Conservation (phyloP, 2,888 invertebrate genomes). For the Pseudolycoriella hygida region DNA sequence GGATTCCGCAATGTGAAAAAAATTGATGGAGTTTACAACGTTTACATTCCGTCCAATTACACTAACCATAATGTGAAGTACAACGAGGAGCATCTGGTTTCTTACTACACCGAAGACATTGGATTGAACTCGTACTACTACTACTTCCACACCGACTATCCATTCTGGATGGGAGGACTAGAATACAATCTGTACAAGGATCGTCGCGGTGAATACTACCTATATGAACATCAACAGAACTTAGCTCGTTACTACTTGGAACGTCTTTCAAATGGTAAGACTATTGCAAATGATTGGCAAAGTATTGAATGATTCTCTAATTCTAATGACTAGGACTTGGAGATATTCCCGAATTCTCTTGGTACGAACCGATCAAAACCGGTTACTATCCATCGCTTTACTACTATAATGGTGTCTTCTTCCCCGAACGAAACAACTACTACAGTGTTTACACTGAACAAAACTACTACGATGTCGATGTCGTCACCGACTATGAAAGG, state of each 20-base stretch:
- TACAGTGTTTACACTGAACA: conserved; percentile 18
- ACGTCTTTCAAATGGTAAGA: conserved; percentile 41
- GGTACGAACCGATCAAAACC: conserved; percentile 30
- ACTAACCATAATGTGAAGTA: conserved; percentile 39
- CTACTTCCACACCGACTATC: conserved; percentile 41
- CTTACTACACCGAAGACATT: conserved; percentile 54
- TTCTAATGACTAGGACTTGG: too few relatives aligned
- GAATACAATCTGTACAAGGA: conserved; percentile 33
- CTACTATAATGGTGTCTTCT: conserved; percentile 40
- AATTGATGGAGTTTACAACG: conserved; percentile 21
- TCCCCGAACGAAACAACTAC: conserved; percentile 36
- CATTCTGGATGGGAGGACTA: conserved; percentile 42
- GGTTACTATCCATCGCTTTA: conserved; percentile 42
- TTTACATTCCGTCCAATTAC: conserved; percentile 48
- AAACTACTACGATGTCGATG: conserved; percentile 18
- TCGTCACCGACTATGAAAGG: conserved; percentile 23
- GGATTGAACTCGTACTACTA: conserved; percentile 48
- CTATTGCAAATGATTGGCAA: too few relatives aligned
- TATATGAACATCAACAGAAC: conserved; percentile 46
- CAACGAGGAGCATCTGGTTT: conserved; percentile 38
- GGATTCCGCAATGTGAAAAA: conserved; percentile 22
- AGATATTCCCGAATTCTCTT: conserved; percentile 37
- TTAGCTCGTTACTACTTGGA: conserved; percentile 52
- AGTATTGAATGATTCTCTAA: too few relatives aligned
- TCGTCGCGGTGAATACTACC: conserved; percentile 45